Conservation (phyloP, 2,113 vertebrate species). For the Crotalus helleri region DNA sequence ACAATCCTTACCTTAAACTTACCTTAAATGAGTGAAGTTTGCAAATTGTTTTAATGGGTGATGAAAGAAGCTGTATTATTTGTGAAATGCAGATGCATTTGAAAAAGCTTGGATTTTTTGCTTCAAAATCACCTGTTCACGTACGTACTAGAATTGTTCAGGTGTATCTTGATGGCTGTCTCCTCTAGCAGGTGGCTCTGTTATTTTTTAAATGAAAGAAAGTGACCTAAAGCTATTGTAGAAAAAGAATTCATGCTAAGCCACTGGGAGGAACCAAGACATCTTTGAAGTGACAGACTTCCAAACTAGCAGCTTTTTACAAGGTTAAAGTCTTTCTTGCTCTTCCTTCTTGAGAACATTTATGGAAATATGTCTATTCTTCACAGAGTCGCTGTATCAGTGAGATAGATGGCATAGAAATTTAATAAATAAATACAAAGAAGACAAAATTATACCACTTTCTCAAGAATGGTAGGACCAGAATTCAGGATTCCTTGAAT, state of each 20-base stretch:
- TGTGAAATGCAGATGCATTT: background rate
- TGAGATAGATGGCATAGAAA: background rate
- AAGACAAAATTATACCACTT: background rate
- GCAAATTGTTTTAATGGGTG: background rate
- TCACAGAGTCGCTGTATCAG: background rate
- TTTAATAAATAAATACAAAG: background rate
- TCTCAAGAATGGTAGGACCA: background rate
- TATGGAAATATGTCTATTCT: background rate
- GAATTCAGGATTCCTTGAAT: background rate
- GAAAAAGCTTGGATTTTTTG: background rate
- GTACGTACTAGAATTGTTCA: background rate
- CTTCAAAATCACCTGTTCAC: background rate
- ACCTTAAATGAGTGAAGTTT: background rate
- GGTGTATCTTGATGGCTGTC: background rate
- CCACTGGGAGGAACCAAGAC: background rate
- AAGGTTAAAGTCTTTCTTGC: background rate
- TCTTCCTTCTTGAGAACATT: background rate
- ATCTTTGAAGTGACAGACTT: background rate
- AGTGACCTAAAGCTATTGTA: background rate
- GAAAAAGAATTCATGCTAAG: background rate
- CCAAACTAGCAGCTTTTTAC: background rate
- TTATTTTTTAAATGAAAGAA: background rate
- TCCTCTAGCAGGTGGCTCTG: background rate
- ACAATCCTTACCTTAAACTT: background rate
- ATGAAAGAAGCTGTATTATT: background rate